These are phyloP conservation scores for Pholis gunnellus DNA, from an alignment of 2,113 vertebrate species.

Conservation along the genomic window DNA sequence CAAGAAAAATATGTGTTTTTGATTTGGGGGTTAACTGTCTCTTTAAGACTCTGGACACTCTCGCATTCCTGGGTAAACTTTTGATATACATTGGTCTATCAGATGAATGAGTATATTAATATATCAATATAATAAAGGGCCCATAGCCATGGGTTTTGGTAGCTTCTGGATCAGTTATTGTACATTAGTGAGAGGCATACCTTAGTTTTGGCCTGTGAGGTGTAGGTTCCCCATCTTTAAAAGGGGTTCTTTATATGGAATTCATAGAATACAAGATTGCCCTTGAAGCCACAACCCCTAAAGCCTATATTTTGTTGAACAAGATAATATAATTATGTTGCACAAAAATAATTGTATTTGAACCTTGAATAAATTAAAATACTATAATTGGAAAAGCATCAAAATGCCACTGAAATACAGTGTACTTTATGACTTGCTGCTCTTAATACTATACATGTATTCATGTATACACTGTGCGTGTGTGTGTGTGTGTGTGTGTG, in stretches of 20 bases:
- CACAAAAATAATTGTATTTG: neutral
- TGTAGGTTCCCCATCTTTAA: neutral
- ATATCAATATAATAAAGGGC: neutral
- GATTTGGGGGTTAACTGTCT: too few species aligned
- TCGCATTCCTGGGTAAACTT: neutral
- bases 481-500: too few species aligned
- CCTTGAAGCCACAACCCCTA: neutral
- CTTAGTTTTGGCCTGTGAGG: neutral
- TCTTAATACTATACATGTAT: neutral
- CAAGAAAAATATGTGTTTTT: too few species aligned
- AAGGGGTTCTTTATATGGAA: neutral
- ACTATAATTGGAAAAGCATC: neutral
- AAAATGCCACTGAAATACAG: neutral
- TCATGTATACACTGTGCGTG: neutral
- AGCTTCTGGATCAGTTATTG: neutral
- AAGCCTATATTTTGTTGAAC: neutral
- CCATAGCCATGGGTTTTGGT: neutral
- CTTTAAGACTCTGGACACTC: constrained; percentile 23
- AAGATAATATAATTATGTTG: neutral
- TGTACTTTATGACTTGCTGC: neutral
- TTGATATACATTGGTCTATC: neutral
- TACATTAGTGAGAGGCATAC: neutral
- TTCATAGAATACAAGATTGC: neutral
- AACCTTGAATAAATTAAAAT: neutral
- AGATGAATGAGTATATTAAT: neutral